Conservation (phyloP, 1,140 invertebrate genomes). For the Euwallacea similis region DNA sequence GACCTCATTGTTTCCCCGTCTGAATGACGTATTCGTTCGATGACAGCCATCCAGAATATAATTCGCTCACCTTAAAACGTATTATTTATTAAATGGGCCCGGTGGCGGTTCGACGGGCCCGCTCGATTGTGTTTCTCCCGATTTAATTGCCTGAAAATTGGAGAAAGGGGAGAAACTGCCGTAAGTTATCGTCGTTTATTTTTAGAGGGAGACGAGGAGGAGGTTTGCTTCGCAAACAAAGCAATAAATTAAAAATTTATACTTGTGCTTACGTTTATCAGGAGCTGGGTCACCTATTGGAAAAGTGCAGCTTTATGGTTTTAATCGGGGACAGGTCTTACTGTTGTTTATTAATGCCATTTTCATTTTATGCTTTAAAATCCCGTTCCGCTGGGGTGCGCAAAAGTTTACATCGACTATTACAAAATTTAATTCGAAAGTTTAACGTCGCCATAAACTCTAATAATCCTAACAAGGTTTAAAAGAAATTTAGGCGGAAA, state of each 20-base stretch:
- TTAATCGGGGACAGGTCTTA: too few relatives aligned
- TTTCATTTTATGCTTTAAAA: too few relatives aligned
- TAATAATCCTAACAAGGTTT: slow-evolving; percentile 22
- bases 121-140: slow-evolving; percentile 21
- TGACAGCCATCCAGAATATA: slow-evolving; percentile 25
- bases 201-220: neutral
- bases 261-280: neutral
- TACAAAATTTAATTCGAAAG: slow-evolving; percentile 32
- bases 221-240: neutral
- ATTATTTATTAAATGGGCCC: slow-evolving; percentile 31
- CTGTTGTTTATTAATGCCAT: too few relatives aligned
- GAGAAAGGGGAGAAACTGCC: slow-evolving; percentile 27
- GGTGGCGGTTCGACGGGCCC: slow-evolving; percentile 19
- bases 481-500: slow-evolving; percentile 18
- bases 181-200: slow-evolving; percentile 25
- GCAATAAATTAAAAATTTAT: slow-evolving; percentile 2
- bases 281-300: too few relatives aligned
- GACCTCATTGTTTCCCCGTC: slow-evolving; percentile 19
- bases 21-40: slow-evolving; percentile 26
- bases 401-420: slow-evolving; percentile 27
- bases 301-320: too few relatives aligned
- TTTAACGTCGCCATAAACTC: slow-evolving; percentile 23
- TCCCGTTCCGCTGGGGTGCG: neutral
- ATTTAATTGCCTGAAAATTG: slow-evolving; percentile 32
- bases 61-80: slow-evolving; percentile 30